These are phyloP conservation scores for Cettia cetti DNA, from an alignment of 2,113 vertebrate species.

Conservation along the genomic window DNA sequence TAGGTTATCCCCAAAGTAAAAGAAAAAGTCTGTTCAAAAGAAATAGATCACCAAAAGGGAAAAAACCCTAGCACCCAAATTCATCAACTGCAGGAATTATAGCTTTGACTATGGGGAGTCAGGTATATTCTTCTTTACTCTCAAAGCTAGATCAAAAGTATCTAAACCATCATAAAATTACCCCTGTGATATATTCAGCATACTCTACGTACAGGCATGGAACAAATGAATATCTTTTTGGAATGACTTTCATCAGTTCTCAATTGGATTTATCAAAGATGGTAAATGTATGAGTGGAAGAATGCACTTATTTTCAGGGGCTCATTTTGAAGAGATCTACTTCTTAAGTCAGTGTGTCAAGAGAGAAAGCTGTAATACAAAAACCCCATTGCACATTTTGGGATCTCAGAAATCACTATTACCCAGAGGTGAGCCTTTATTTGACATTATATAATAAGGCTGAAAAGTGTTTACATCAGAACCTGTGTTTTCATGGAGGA, in stretches of 20 bases:
- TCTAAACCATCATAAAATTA: not conserved
- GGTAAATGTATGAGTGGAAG: not conserved
- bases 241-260: not conserved
- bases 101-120: fast-evolving
- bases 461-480: not conserved
- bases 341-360: not conserved
- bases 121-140: not conserved
- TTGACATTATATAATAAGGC: not conserved
- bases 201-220: fast-evolving
- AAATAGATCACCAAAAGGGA: not conserved
- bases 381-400: fast-evolving
- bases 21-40: not conserved
- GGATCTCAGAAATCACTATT: not conserved
- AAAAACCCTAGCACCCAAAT: not conserved
- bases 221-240: not conserved
- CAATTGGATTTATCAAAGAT: not conserved
- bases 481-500: not conserved
- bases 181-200: not conserved
- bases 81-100: not conserved
- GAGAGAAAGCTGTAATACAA: not conserved
- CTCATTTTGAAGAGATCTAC: not conserved
- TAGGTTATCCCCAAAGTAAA: not conserved
- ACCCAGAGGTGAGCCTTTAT: not conserved
- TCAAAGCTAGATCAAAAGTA: not conserved
- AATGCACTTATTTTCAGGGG: not conserved